These are phyloP conservation scores for Deladenus siricidicola DNA, from an alignment of 2,888 invertebrate species.

Conservation along the genomic window DNA sequence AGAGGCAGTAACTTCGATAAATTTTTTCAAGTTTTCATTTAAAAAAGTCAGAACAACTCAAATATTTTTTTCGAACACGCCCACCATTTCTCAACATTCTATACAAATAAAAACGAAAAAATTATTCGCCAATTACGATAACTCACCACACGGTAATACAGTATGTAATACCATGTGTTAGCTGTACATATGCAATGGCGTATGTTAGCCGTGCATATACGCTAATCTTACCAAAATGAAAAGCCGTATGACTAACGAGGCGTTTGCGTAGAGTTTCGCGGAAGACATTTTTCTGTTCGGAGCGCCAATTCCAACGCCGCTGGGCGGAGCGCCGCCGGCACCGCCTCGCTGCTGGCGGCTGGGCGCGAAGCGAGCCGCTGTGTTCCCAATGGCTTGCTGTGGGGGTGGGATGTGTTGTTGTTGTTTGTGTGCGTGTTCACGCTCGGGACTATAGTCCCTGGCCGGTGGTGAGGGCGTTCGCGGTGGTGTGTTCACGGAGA, in stretches of 20 bases:
- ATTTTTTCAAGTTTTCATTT: too few relatives aligned
- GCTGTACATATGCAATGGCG: neutral
- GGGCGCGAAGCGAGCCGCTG: too few relatives aligned
- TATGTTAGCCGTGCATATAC: neutral
- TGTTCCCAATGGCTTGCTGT: too few relatives aligned
- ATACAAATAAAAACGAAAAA: too few relatives aligned
- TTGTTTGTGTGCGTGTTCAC: neutral
- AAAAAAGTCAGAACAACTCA: too few relatives aligned
- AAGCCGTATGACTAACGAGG: slow-evolving; percentile 44
- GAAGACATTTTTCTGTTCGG: slow-evolving; percentile 15
- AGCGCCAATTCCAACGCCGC: neutral
- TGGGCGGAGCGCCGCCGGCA: neutral
- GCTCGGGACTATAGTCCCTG: neutral
- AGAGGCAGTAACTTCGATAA: too few relatives aligned
- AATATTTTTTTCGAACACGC: too few relatives aligned
- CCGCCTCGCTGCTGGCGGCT: neutral
- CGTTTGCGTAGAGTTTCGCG: slow-evolving; percentile 18
- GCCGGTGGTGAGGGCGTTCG: neutral
- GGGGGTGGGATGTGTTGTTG: neutral
- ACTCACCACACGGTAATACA: too few relatives aligned
- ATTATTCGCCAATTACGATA: too few relatives aligned
- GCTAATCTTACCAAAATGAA: slow-evolving; percentile 39
- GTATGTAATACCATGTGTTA: too few relatives aligned
- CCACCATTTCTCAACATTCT: too few relatives aligned
- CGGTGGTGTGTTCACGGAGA: slow-evolving; percentile 7